These are phyloP conservation scores for Crocallis elinguaria DNA, from an alignment of 2,888 invertebrate genomes.

Conservation along the genomic window DNA sequence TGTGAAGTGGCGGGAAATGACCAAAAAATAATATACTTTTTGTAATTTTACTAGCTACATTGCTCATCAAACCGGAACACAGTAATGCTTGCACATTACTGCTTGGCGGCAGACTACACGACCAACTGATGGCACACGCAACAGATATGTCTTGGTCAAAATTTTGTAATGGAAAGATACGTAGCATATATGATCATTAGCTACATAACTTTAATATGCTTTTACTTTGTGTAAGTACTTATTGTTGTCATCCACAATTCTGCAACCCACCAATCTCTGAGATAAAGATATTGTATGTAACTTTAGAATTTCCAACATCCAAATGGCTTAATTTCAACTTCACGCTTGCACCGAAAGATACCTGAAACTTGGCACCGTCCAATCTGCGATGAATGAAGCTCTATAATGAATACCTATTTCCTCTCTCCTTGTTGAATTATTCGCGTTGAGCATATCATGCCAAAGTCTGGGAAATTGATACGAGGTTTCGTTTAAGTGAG, in stretches of 20 bases:
- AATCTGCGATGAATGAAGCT: slow-evolving; percentile 22
- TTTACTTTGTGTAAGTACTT: neutral
- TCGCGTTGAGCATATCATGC: slow-evolving; percentile 17
- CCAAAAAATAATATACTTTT: too few relatives aligned
- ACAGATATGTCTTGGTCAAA: too few relatives aligned
- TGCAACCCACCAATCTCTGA: slow-evolving; percentile 7
- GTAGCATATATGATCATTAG: too few relatives aligned
- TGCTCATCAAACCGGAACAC: too few relatives aligned
- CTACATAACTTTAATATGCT: too few relatives aligned
- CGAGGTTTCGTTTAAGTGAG: neutral
- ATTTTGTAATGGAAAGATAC: too few relatives aligned
- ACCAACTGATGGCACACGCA: too few relatives aligned
- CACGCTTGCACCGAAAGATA: slow-evolving; percentile 22
- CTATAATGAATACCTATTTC: slow-evolving; percentile 28
- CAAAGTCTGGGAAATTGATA: neutral
- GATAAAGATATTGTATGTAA: slow-evolving; percentile 19
- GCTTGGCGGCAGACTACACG: too few relatives aligned
- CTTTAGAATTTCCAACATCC: slow-evolving; percentile 17
- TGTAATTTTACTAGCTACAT: too few relatives aligned
- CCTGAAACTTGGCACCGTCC: slow-evolving; percentile 27
- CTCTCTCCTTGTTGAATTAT: slow-evolving; percentile 14
- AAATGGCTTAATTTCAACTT: slow-evolving; percentile 24
- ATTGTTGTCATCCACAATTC: neutral
- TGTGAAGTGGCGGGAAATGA: too few relatives aligned
- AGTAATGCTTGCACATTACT: too few relatives aligned